phyloP scores from a whole-genome alignment of 2,888 invertebrate genomes.

The Patella depressa region DNA sequence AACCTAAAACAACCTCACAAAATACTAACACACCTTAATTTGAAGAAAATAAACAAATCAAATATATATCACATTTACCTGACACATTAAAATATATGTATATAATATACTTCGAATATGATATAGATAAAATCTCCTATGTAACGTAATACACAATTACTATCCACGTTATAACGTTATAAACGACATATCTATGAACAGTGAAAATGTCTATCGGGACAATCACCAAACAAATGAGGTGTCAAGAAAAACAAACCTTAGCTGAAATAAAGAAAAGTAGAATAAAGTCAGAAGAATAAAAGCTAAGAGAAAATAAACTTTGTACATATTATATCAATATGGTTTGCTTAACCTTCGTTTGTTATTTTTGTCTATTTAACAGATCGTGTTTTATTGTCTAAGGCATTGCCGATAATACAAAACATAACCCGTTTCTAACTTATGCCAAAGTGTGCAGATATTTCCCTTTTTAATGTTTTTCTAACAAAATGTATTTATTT shows the following conservation, averaged over 20 bases:
- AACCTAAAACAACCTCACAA: no score
- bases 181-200: no score
- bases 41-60: no score
- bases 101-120: no score
- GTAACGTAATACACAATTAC: no score
- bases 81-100: no score
- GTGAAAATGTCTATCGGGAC: not conserved
- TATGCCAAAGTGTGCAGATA: not conserved
- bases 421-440: not conserved
- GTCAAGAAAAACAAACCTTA: not conserved
- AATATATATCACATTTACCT: no score
- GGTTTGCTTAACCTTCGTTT: not conserved
- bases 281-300: not conserved
- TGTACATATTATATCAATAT: no score
- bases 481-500: constrained; percentile 10
- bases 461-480: not conserved
- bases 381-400: not conserved
- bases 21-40: no score
- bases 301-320: no score
- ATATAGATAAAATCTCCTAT: no score
- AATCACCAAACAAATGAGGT: not conserved
- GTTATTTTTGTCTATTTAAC: constrained; percentile 1
- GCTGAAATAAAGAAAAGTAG: not conserved
- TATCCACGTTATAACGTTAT: no score
- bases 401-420: constrained; percentile 1